Percentiles rank a stretch among this genome's conserved stretches.
Evolutionary conservation across 2,797 vertebrate genomes (phyloP).

Genomic region (Acipenser transmontanus): DNA sequence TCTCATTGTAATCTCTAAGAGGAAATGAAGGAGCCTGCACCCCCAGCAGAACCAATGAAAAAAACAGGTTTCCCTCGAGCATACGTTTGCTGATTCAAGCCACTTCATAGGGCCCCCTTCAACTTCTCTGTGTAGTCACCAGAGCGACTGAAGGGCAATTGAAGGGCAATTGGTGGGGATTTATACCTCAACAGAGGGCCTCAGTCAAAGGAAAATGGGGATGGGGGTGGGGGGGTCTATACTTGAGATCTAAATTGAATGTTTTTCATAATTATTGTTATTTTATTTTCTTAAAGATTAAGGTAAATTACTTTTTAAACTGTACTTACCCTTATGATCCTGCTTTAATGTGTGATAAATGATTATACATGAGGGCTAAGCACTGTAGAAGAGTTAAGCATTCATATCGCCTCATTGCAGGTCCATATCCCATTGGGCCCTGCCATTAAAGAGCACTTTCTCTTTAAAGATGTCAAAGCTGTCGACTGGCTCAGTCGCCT

Average conservation of each 20-base stretch:
- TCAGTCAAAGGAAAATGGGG: too few species aligned
- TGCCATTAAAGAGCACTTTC: neutral
- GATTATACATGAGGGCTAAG: neutral
- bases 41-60: neutral
- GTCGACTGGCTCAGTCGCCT: neutral
- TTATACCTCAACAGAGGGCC: too few species aligned
- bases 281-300: too few species aligned
- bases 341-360: neutral
- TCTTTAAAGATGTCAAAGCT: neutral
- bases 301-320: too few species aligned
- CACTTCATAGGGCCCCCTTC: neutral
- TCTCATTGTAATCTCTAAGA: slow-evolving; percentile 35
- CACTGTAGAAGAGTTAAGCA: neutral
- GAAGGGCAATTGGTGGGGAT: neutral
- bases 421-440: neutral
- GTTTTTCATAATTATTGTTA: too few species aligned
- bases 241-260: too few species aligned
- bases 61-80: neutral
- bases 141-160: neutral
- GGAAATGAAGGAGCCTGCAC: slow-evolving; percentile 24
- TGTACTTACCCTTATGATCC: slow-evolving; percentile 13
- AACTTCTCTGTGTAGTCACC: neutral
- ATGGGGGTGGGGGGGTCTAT: too few species aligned
- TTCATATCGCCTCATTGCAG: neutral
- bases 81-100: neutral